A percentile compares a stretch with the other conserved stretches of the same genome.
Conservation (phyloP, 2,888 invertebrate genomes). For the Caenorhabditis virilis region DNA sequence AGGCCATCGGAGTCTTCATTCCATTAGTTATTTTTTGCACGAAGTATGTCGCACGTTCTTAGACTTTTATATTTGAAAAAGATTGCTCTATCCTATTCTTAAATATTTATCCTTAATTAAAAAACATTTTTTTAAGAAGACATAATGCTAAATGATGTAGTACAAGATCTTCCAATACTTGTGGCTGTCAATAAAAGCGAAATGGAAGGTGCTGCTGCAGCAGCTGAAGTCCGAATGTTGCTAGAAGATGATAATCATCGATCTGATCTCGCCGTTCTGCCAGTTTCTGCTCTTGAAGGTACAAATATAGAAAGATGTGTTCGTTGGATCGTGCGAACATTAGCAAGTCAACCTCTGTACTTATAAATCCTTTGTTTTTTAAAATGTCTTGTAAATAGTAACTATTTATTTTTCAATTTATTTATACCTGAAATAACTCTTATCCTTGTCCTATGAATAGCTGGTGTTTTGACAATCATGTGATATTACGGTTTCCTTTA, state of each 20-base stretch:
- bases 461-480: no score
- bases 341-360: constrained; percentile 49
- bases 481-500: no score
- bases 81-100: no score
- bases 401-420: no score
- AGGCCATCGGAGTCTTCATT: no score
- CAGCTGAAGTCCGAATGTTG: constrained; percentile 48
- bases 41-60: no score
- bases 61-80: no score
- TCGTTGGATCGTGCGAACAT: constrained; percentile 54
- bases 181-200: constrained; percentile 66
- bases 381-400: not conserved
- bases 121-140: constrained; percentile 56
- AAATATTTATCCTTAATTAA: no score
- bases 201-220: constrained; percentile 54
- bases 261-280: constrained; percentile 61
- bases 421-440: no score
- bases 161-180: constrained; percentile 56
- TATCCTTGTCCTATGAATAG: no score
- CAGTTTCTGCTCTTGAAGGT: constrained; percentile 61
- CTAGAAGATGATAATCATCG: constrained; percentile 52
- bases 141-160: constrained; percentile 56
- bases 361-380: constrained; percentile 9
- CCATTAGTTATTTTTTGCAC: no score
- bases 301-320: constrained; percentile 61